Percentiles rank a stretch among this genome's conserved stretches.
These are phyloP conservation scores for Mesochorus sp. DNA, from an alignment of 2,888 invertebrate genomes.

Conservation along the genomic window DNA sequence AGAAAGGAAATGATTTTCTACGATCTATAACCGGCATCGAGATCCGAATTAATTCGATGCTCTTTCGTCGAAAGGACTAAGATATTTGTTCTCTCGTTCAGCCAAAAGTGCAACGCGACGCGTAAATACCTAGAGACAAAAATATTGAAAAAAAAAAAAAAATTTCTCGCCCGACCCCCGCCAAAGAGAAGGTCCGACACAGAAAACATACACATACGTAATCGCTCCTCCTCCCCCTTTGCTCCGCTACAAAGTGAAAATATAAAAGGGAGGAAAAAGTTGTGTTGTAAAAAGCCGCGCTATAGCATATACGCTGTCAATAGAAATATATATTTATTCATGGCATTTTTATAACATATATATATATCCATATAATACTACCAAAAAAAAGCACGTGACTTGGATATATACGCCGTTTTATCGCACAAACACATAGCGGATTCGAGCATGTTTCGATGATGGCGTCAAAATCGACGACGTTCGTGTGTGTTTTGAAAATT, in stretches of 20 bases:
- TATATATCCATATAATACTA: too few relatives aligned
- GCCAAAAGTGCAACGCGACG: conserved; percentile 8
- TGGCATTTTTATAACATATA: too few relatives aligned
- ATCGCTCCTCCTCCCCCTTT: background rate
- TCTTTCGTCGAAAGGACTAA: background rate
- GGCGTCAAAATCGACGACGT: conserved; percentile 70
- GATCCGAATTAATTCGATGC: background rate
- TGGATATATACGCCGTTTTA: too few relatives aligned
- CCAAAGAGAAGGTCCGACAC: background rate
- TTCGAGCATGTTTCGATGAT: conserved; percentile 66
- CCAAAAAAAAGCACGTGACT: too few relatives aligned
- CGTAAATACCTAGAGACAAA: too few relatives aligned
- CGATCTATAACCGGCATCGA: background rate
- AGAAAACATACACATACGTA: conserved; percentile 1
- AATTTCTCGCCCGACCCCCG: background rate
- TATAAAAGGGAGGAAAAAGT: background rate
- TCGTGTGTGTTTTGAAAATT: too few relatives aligned
- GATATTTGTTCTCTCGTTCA: background rate
- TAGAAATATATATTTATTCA: too few relatives aligned
- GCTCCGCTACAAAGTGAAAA: background rate
- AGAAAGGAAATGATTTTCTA: background rate
- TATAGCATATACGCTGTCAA: too few relatives aligned
- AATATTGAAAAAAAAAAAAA: too few relatives aligned
- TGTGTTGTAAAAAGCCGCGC: too few relatives aligned
- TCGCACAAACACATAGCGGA: too few relatives aligned